Base-by-base conservation (phyloP, 2,888 invertebrate species). In the Caenorhabditis sp. region DNA sequence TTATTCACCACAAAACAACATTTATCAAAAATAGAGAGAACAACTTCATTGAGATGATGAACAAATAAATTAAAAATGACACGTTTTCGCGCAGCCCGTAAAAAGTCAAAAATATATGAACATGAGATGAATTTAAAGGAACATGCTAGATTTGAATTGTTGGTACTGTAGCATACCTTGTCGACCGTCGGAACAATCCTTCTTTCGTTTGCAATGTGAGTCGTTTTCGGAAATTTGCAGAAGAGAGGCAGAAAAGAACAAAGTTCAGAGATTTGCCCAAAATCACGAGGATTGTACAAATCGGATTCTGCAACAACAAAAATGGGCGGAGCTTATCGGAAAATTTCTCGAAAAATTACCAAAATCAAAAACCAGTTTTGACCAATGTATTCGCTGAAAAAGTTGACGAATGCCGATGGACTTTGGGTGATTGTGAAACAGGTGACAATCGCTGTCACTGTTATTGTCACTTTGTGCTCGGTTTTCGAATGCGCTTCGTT, bases 211-310 rank as follows among this genome's bases (percentile, higher is more conserved):
- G 77, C 57, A 72, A 67, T 23, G 84, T 69, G 21, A 85, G 78
- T 53, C 81, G 76, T 58, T 78, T 76, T 12, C 85, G 80, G 76
- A 85, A 85, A n/a, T 77, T 77, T 24, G 82, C 77, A 14, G 82
- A 82, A 2, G 81, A 79, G 8, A 85, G 75, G 62, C 85, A 85
- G 83, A 85, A 85, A 53, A 85, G 80, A 21, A 84, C 82, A 62
- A 85, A 85, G 67, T 83, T 84, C n/a, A 86, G 71, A 0, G 86
- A 76, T 58, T 86, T 84, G 21, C 86, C 86, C 17, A 83, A 60
- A 0, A 82, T 79, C 1, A 86, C 85, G 57, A 85, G 73, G 36
- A 81, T 80, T n/a, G 81, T 81, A 53, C 78, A 69, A 59, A 82
- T 67, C 21, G 79, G 17, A 79, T 53, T 43, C 72, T 71, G 21